Evolutionary conservation across 2,113 vertebrate genomes (phyloP), one percentile per base, ranked within the genome.

Genomic region (Aldabrachelys gigantea): DNA sequence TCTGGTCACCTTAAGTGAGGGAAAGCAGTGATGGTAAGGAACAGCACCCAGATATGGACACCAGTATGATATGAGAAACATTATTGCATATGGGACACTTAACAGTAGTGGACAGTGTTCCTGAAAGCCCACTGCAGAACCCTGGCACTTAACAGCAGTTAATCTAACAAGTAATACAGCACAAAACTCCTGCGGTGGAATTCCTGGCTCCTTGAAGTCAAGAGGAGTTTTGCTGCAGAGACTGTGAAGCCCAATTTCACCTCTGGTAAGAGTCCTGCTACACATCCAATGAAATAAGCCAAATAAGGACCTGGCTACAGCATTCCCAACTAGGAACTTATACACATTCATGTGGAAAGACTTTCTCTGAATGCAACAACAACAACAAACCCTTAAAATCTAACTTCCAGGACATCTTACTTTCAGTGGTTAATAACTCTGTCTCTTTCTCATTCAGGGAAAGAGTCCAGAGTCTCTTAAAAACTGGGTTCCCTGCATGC

Each of bases 121-220:
- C 76, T 85, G 54, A 90, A 79, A 90, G 9, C 24, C 6, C 69
- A 22, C 4, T 2, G 19, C 69, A 75, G 25, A 88, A 10, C 29
- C 22, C n/a, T 49, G 53, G 69, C 10, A 38, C 57, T 72, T 49
- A 49, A 14, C n/a, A 75, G 11, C 57, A 10, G 65, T 53, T 44
- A 10, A 50, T 22, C 16, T 41, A 75, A 41, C 69, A 75, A 38
- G 21, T 38, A 38, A 10, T 41, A 75, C 21, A 75, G 69, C 21
- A 41, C 19, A 75, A 21, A 38, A 38, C 19, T 38, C 76, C 80
- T n/a, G 14, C 2, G 4, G 5, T 75, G 69, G 59, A 80, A 72
- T 29, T 50, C 25, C 50, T 87, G 84, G 8, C 27, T 65, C 76
- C 87, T 76, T 88, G 75, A 95, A 88, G 65, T n/a, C n/a, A 41